Base-by-base conservation (phyloP, 1,140 invertebrate genomes). In the Neodiprion lecontei region DNA sequence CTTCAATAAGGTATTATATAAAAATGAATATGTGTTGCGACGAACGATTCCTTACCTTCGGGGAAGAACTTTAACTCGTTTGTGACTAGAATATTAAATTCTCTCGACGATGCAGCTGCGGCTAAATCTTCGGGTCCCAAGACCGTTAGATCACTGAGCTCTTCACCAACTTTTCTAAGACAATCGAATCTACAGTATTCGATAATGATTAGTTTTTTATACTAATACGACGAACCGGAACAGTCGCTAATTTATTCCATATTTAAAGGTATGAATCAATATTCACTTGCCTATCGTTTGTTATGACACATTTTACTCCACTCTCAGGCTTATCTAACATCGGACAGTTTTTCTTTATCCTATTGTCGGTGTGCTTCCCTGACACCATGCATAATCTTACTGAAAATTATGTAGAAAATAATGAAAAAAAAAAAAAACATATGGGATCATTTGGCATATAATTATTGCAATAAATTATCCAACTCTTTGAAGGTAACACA, bases 61-160 rank as follows among this genome's bases (percentile, higher is more conserved):
- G 89, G 86, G 40, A 76, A 79, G 49, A 89, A 86, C 75, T 91
- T 87, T 65, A 95, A 74, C 84, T 95, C 93, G 74, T 93, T 93
- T 10, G 93, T 94, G 48, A 95, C 89, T 70, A 94, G 84, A 47
- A 94, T 88, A 74, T 93, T 91, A 0, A 91, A 87, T 78, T 91
- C 89, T 9, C 90, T 90, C 89, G 92, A 93, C 67, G 81, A 79
- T 10, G 90, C 91, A 9, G 94, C 93, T 1, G 94, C 92, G 23
- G 95, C 89, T 66, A 96, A 87, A 87, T 96, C 95, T 85, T 96
- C 95, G 0, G 96, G 92, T 75, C 94, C 93, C 76, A 96, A 90
- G 1, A 95, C 92, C 1, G 94, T 93, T 79, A 97, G 94, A 86
- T 97, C 96, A 10, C 94, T 96, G 11, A 91, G 89, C 17, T 92